Percentiles rank a stretch among this genome's conserved stretches.
phyloP scores from a whole-genome alignment of 2,113 vertebrate species.

The Cyanistes caeruleus region DNA sequence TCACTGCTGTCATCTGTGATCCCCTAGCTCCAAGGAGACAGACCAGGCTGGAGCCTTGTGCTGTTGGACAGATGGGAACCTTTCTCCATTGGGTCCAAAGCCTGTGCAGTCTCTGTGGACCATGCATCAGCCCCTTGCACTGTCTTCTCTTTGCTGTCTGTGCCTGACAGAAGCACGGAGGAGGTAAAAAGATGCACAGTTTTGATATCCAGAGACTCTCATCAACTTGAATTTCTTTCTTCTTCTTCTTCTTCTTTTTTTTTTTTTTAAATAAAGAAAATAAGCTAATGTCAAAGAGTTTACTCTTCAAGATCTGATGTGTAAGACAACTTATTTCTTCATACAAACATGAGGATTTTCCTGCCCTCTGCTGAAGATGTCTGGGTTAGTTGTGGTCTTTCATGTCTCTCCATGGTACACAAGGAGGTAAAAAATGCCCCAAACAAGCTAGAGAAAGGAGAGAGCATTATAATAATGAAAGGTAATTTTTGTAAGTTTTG shows the following conservation, averaged over 20 bases:
- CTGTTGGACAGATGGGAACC: neutral
- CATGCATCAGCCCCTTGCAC: neutral
- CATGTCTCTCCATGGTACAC: neutral
- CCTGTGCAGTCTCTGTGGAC: neutral
- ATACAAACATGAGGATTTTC: neutral
- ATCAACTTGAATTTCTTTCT: neutral
- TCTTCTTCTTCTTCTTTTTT: neutral
- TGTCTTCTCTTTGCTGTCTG: neutral
- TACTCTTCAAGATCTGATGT: neutral
- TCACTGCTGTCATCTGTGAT: accelerated
- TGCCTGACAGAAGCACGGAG: neutral
- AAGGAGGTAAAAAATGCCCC: neutral
- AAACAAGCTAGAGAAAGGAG: neutral
- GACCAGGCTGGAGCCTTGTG: neutral
- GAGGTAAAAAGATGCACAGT: neutral
- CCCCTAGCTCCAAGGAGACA: neutral
- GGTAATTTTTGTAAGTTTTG: neutral
- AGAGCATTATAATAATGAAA: neutral
- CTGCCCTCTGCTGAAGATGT: neutral
- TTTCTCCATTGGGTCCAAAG: slow-evolving; percentile 9
- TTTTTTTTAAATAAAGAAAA: neutral
- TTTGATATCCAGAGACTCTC: neutral
- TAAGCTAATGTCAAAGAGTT: neutral
- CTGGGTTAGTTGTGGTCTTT: neutral
- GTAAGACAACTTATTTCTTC: neutral